These are phyloP conservation scores for Crossocerus cetratus DNA, from an alignment of 2,888 invertebrate species.

Conservation along the genomic window DNA sequence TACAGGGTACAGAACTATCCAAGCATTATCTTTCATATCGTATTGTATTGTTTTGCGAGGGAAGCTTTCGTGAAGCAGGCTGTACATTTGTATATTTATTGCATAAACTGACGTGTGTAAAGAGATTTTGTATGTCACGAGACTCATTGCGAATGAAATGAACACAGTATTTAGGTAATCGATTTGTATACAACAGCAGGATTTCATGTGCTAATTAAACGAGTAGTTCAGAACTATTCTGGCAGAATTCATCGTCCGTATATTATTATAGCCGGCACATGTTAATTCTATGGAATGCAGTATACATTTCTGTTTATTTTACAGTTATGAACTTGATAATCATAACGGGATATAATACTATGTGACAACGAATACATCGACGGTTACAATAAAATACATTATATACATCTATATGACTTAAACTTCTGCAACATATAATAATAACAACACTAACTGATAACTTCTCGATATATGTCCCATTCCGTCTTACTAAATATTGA, in stretches of 20 bases:
- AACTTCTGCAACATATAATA: constrained; percentile 42
- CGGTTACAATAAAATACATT: constrained; percentile 62
- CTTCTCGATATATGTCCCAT: constrained; percentile 31
- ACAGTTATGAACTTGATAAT: constrained; percentile 63
- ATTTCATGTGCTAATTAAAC: too few species aligned
- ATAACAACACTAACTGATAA: constrained; percentile 41
- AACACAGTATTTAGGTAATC: too few species aligned
- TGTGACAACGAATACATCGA: constrained; percentile 54
- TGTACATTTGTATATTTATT: too few species aligned
- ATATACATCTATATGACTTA: constrained; percentile 59
- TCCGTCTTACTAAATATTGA: constrained; percentile 31
- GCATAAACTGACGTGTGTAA: too few species aligned
- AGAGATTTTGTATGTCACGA: too few species aligned
- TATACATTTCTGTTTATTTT: constrained; percentile 56
- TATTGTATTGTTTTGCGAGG: too few species aligned
- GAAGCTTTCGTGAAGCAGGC: too few species aligned
- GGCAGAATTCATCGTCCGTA: too few species aligned
- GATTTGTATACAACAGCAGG: too few species aligned
- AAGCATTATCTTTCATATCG: too few species aligned
- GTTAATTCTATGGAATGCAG: constrained; percentile 47
- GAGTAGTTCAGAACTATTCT: too few species aligned
- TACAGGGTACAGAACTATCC: neutral
- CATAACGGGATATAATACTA: constrained; percentile 66
- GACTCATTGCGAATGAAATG: too few species aligned
- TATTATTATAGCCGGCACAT: constrained; percentile 1